Percentiles rank a stretch among this genome's conserved stretches.
Evolutionary conservation across 2,113 vertebrate species (phyloP).

Genomic region (Verasper variegatus): DNA sequence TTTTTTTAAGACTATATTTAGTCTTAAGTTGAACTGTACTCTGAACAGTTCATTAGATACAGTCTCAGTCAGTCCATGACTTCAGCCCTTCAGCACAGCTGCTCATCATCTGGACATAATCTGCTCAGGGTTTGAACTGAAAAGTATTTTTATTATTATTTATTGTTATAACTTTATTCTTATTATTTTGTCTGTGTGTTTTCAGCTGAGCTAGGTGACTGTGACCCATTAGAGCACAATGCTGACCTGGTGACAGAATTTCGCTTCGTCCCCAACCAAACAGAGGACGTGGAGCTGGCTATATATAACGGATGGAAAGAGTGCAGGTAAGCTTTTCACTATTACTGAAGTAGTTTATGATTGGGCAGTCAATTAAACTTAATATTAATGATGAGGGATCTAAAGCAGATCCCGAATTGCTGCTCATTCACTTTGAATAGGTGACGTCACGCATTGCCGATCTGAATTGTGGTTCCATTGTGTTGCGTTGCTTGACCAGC

Average conservation of each 20-base stretch:
- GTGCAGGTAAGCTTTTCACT: conserved; percentile 85
- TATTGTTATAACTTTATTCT: too few species aligned
- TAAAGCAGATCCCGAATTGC: too few species aligned
- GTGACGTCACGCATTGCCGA: background rate
- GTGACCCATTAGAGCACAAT: conserved; percentile 90
- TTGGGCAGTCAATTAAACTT: too few species aligned
- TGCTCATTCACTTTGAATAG: background rate
- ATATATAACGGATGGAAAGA: conserved; percentile 95
- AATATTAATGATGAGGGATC: too few species aligned
- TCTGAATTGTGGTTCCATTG: background rate
- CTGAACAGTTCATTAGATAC: too few species aligned
- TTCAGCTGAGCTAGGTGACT: conserved; percentile 95
- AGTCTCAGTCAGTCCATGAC: background rate
- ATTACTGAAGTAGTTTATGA: background rate
- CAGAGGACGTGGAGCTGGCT: conserved; percentile 92
- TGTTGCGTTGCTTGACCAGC: background rate
- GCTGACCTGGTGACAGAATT: conserved; percentile 96
- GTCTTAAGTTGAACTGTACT: background rate
- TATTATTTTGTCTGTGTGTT: conserved; percentile 22
- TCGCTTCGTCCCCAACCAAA: conserved; percentile 93
- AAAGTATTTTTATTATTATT: background rate
- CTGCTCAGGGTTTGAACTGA: background rate
- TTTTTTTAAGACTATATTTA: background rate
- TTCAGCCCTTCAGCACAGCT: background rate
- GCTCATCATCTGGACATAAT: background rate